Evolutionary conservation across 2,113 vertebrate species (phyloP).

Genomic region (Boulengeromyrus knoepffleri): DNA sequence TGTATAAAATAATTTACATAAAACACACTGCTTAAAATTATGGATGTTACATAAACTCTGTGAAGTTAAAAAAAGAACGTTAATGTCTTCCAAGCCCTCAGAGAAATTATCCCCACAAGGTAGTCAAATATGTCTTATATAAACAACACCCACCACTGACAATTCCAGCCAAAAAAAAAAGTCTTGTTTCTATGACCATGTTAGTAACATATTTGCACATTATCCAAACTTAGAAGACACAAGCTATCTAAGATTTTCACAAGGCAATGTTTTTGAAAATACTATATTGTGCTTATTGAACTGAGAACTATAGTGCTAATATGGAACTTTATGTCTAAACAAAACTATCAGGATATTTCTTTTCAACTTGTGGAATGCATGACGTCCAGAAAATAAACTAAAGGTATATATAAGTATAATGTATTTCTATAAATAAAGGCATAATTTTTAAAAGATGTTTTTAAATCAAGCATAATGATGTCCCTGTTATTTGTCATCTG

Average conservation of each 20-base stretch:
- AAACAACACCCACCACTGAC: slow-evolving; percentile 44
- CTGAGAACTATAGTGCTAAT: neutral
- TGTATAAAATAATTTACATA: neutral
- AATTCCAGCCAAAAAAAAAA: slow-evolving; percentile 25
- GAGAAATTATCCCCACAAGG: slow-evolving; percentile 42
- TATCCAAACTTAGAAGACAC: slow-evolving; percentile 48
- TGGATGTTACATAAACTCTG: neutral
- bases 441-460: neutral
- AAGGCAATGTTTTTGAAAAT: neutral
- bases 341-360: neutral
- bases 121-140: slow-evolving; percentile 52
- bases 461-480: neutral
- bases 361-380: neutral
- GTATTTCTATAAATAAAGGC: neutral
- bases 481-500: slow-evolving; percentile 7
- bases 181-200: slow-evolving; percentile 47
- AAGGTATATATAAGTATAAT: neutral
- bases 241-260: slow-evolving; percentile 6
- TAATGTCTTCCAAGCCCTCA: slow-evolving; percentile 31
- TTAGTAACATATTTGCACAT: slow-evolving; percentile 55
- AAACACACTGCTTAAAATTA: neutral
- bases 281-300: neutral
- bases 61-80: neutral
- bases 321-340: neutral
- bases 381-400: neutral